Evolutionary conservation across 1,140 invertebrate genomes (phyloP).

Genomic region (Linepithema humile): DNA sequence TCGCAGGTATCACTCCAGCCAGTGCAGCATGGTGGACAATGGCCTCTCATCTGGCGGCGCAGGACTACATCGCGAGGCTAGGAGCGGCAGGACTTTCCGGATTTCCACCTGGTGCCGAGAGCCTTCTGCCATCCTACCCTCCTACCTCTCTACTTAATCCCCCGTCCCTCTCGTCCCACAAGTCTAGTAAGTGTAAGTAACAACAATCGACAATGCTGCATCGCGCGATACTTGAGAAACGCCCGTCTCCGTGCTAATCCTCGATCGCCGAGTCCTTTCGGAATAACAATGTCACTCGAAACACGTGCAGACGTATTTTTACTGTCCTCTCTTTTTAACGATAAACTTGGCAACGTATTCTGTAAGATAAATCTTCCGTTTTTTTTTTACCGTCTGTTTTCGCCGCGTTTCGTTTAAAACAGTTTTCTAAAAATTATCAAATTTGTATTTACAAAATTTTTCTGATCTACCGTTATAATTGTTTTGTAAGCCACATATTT

Average conservation of each 20-base stretch:
- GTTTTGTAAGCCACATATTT: neutral
- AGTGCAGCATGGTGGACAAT: conserved; percentile 95
- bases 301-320: neutral
- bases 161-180: conserved; percentile 81
- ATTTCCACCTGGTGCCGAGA: conserved; percentile 85
- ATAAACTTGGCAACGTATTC: neutral
- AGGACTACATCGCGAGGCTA: conserved; percentile 92
- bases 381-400: neutral
- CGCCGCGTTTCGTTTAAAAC: no score
- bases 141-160: conserved; percentile 83
- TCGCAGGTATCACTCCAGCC: conserved; percentile 82
- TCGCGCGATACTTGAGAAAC: conserved; percentile 29
- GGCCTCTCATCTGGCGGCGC: conserved; percentile 93
- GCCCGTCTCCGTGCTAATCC: conserved; percentile 8
- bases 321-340: conserved; percentile 1
- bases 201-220: conserved; percentile 14
- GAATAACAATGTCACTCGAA: conserved; percentile 1
- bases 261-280: conserved; percentile 6
- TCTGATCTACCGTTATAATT: neutral
- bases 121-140: conserved; percentile 83
- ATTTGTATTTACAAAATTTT: neutral
- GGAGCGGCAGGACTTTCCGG: conserved; percentile 89
- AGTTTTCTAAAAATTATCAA: neutral
- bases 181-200: conserved; percentile 83
- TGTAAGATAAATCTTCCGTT: neutral